phyloP scores from a whole-genome alignment of 1,140 invertebrate genomes.

The Lordiphosa stackelbergi region DNA sequence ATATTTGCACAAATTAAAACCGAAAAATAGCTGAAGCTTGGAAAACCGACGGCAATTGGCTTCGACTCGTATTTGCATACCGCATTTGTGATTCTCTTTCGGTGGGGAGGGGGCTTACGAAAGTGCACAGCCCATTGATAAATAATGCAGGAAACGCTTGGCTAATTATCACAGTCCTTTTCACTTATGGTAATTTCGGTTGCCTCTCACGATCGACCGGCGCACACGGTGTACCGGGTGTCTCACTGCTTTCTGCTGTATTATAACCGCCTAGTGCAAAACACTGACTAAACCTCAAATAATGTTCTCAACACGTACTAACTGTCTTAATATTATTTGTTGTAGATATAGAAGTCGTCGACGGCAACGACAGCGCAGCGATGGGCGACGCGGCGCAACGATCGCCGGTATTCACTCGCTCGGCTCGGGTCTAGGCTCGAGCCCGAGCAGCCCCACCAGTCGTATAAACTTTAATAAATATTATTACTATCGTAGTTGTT shows the following conservation, averaged over 20 bases:
- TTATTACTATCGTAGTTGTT: constrained; percentile 45
- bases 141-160: constrained; percentile 48
- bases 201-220: constrained; percentile 20
- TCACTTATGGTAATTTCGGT: constrained; percentile 2
- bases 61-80: constrained; percentile 36
- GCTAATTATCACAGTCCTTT: constrained; percentile 48
- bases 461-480: constrained; percentile 69
- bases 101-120: constrained; percentile 5
- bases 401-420: constrained; percentile 36
- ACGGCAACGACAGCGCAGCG: constrained; percentile 20
- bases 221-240: constrained; percentile 17
- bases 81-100: neutral
- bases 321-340: constrained; percentile 77
- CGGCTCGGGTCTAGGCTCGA: constrained; percentile 26
- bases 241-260: constrained; percentile 45
- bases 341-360: constrained; percentile 74
- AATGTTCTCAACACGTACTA: constrained; percentile 76
- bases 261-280: constrained; percentile 74
- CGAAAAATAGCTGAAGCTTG: constrained; percentile 55
- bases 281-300: constrained; percentile 76
- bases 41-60: constrained; percentile 39
- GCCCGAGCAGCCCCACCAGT: constrained; percentile 16
- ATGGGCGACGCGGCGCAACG: constrained; percentile 13
- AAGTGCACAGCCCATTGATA: constrained; percentile 30
- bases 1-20: constrained; percentile 74